Conservation (phyloP, 2,888 invertebrate species). For the Melanotus villosus region DNA sequence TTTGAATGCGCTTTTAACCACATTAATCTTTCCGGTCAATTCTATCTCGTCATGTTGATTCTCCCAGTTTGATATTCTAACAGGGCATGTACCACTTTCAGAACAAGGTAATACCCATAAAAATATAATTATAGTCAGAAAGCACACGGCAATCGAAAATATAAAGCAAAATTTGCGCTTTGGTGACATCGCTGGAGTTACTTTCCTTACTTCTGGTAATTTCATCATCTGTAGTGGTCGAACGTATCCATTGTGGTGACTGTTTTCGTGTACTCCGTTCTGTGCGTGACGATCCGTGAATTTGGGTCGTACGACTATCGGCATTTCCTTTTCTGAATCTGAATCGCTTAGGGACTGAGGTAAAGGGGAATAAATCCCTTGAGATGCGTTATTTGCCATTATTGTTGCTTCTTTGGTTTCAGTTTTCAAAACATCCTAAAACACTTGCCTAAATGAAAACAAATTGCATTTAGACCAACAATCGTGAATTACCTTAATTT, state of each 20-base stretch:
- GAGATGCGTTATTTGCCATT: conserved; percentile 64
- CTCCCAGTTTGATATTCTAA: conserved; percentile 79
- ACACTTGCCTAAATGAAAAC: not conserved
- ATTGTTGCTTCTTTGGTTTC: conserved; percentile 27
- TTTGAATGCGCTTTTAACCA: conserved; percentile 76
- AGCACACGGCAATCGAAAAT: conserved; percentile 79
- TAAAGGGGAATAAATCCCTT: conserved; percentile 80
- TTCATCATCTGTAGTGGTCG: conserved; percentile 53
- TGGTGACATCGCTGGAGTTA: conserved; percentile 73
- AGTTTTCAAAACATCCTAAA: not conserved
- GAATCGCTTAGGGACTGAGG: conserved; percentile 85
- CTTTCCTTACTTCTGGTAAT: conserved; percentile 54
- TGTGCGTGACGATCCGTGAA: conserved; percentile 33
- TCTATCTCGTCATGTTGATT: conserved; percentile 79
- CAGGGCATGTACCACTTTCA: conserved; percentile 77
- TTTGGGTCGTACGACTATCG: conserved; percentile 30
- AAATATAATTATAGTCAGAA: conserved; percentile 81
- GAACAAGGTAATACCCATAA: conserved; percentile 84
- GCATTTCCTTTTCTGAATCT: conserved; percentile 81
- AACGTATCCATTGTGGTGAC: conserved; percentile 49
- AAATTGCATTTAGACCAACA: no score
- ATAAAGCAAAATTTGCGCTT: conserved; percentile 79
- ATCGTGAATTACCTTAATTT: no score
- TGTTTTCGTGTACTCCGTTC: conserved; percentile 50
- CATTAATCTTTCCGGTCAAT: conserved; percentile 78